Evolutionary conservation across 2,113 vertebrate species (phyloP), one percentile per base, ranked within the genome.

Genomic region (Platycercus adscitus): DNA sequence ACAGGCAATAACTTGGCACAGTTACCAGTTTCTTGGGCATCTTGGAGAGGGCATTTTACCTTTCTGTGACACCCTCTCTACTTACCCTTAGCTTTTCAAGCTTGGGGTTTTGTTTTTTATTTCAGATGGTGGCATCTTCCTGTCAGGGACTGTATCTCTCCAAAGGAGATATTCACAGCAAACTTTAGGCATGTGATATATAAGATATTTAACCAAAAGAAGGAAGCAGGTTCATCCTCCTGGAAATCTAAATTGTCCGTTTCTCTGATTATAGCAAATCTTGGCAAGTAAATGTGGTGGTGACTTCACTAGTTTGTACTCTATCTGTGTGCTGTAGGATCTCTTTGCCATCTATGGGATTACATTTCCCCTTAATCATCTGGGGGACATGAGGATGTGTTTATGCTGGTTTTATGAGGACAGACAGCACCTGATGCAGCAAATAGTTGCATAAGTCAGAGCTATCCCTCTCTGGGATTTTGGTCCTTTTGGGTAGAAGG

Each of bases 401-500:
- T 41, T 31, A 23, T 66, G 49, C 16, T 83, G 31, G 18, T 73
- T 70, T 92, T 78, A 73, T 17, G n/a, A 72, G 37, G n/a, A 70
- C 31, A 82, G 49, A 64, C 5, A 66, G 23, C 31, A 52, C 10
- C 25, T 47, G 37, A 89, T 81, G 11, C 31, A 66, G 76, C 17
- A 82, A 60, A 41, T 3, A 50, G 52, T 25, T 56, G 19, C 16
- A 19, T 18, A 37, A 21, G 20, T n/a, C 41, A 65, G 58, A 61
- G 37, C 23, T 72, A 55, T 7, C 8, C 23, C 13, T 70, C 2
- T 43, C 35, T 47, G 71, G 14, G 13, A 65, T 90, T 92, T 39
- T 26, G 10, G 0, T 1, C 13, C 60, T 80, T 68, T 6, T 0
- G 1, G 9, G 18, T 13, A 5, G 3, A 49, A 47, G 13, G 7